phyloP scores from a whole-genome alignment of 2,113 vertebrate genomes.

The Antennarius striatus region DNA sequence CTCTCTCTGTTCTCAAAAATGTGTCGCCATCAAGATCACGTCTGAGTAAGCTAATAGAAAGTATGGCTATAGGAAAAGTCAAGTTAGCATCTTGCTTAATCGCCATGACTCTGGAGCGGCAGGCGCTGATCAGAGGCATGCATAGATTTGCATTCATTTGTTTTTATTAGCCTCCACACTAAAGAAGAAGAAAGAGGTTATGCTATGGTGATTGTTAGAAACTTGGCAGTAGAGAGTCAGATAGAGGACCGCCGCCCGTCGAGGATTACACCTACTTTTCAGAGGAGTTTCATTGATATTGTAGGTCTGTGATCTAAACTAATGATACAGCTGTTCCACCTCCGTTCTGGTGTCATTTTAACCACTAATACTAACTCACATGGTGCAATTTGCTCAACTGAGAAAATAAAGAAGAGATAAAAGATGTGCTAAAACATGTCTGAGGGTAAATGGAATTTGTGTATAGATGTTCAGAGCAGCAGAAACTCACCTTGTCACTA shows the following conservation, averaged over 20 bases:
- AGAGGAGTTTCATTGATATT: constrained; percentile 9
- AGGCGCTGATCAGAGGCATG: constrained; percentile 56
- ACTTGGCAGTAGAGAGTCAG: constrained; percentile 22
- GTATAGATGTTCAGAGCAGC: constrained; percentile 35
- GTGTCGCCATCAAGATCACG: background rate
- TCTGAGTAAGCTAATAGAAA: constrained; percentile 6
- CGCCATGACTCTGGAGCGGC: constrained; percentile 49
- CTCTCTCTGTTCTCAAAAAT: background rate
- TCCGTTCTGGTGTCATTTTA: constrained; percentile 23
- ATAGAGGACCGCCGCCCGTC: constrained; percentile 11
- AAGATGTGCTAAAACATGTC: constrained; percentile 71
- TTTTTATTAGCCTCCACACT: constrained; percentile 38
- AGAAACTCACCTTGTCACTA: constrained; percentile 44
- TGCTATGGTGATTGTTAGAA: constrained; percentile 31
- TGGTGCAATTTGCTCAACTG: constrained; percentile 13
- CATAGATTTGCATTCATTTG: constrained; percentile 75
- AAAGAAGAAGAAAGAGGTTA: constrained; percentile 34
- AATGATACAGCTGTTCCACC: constrained; percentile 20
- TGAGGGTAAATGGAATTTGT: constrained; percentile 64
- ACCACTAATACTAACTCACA: constrained; percentile 8
- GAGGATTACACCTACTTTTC: constrained; percentile 7
- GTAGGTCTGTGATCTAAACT: constrained; percentile 3
- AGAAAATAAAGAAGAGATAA: constrained; percentile 18
- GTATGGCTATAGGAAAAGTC: background rate
- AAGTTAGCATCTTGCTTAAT: constrained; percentile 2